A percentile compares a stretch with the other conserved stretches of the same genome.
Conservation (phyloP, 2,888 invertebrate species). For the Linnaemya tessellans region DNA sequence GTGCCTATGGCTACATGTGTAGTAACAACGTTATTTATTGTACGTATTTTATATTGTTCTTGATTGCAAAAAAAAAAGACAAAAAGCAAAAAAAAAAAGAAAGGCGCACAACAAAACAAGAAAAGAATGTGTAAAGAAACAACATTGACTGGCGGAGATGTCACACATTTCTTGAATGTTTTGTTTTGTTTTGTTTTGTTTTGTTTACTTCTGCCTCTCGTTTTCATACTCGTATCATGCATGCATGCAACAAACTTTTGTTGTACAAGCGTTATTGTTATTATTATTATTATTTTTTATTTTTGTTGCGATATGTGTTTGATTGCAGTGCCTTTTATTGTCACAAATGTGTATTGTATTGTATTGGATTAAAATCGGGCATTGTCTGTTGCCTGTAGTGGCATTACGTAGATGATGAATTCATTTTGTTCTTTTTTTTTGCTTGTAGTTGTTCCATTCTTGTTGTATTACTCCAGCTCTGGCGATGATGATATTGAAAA, state of each 20-base stretch:
- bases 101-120: conserved; percentile 13
- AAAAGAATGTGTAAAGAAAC: conserved; percentile 41
- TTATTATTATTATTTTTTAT: background rate
- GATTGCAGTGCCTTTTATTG: conserved; percentile 26
- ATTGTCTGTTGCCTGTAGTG: conserved; percentile 51
- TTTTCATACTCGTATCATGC: background rate
- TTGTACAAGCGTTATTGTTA: background rate
- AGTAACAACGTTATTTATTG: conserved; percentile 54
- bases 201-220: background rate
- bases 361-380: conserved; percentile 59
- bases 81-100: conserved; percentile 28
- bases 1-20: conserved; percentile 55
- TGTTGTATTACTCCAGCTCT: conserved; percentile 7
- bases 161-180: conserved; percentile 63
- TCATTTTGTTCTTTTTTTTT: too few species aligned
- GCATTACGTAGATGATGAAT: background rate
- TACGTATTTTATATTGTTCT: conserved; percentile 40
- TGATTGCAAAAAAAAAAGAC: conserved; percentile 12
- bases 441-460: background rate
- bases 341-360: conserved; percentile 53
- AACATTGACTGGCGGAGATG: conserved; percentile 66
- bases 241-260: too few species aligned
- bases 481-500: conserved; percentile 72
- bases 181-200: too few species aligned
- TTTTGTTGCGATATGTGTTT: conserved; percentile 6